Percentiles rank a stretch among this genome's conserved stretches.
Evolutionary conservation across 2,888 invertebrate species (phyloP).

Genomic region (Euplexia lucipara): DNA sequence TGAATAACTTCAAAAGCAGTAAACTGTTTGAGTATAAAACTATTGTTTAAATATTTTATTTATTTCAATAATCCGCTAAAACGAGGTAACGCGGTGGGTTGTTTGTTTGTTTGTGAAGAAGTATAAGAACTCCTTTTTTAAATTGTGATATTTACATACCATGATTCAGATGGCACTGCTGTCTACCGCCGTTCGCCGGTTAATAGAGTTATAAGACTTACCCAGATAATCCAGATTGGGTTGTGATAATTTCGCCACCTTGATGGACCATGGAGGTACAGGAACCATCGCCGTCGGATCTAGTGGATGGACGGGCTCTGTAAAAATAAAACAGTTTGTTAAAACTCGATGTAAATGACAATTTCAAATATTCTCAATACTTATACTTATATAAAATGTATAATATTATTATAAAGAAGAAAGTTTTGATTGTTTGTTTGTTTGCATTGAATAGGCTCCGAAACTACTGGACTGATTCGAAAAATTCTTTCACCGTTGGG

Average conservation of each 20-base stretch:
- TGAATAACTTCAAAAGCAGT: constrained; percentile 3
- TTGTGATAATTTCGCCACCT: constrained; percentile 97
- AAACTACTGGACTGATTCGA: too few species aligned
- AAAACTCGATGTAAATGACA: not conserved
- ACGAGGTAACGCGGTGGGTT: not conserved
- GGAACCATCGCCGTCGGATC: constrained; percentile 94
- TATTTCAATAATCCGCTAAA: not conserved
- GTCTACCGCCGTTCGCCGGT: not conserved
- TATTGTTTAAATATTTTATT: not conserved
- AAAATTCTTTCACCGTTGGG: too few species aligned
- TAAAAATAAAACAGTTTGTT: constrained; percentile 67
- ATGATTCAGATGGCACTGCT: not conserved
- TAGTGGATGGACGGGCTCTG: constrained; percentile 93
- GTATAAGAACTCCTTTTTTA: not conserved
- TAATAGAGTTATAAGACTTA: constrained; percentile 80
- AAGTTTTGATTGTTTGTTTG: too few species aligned
- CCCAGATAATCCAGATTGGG: constrained; percentile 98
- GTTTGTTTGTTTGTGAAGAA: too few species aligned
- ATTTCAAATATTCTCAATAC: not conserved
- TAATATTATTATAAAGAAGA: too few species aligned
- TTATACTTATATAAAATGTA: too few species aligned
- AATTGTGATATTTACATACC: too few species aligned
- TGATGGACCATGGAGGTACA: constrained; percentile 97
- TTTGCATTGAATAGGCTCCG: too few species aligned
- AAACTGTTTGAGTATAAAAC: not conserved